A percentile compares a stretch with the other conserved stretches of the same genome.
These are phyloP conservation scores for Ernsta delagoae DNA, from an alignment of 2,888 invertebrate genomes.

Conservation along the genomic window DNA sequence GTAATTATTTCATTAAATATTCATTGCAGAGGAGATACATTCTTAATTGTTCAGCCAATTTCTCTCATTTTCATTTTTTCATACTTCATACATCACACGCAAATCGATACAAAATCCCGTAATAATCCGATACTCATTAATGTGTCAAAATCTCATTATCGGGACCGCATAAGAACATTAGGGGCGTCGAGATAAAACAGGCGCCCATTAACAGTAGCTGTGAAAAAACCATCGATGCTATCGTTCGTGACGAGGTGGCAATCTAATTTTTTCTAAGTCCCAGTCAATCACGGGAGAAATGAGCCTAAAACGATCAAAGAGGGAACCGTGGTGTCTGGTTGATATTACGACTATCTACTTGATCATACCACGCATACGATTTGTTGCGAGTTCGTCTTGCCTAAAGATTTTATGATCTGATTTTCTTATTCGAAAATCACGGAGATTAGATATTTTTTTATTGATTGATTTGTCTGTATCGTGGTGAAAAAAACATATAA, in stretches of 20 bases:
- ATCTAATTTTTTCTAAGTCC: slow-evolving; percentile 76
- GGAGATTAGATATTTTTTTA: too few species aligned
- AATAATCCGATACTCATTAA: slow-evolving; percentile 72
- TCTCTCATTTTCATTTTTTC: too few species aligned
- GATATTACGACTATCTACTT: too few species aligned
- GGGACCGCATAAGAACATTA: slow-evolving; percentile 82
- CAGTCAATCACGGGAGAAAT: slow-evolving; percentile 80
- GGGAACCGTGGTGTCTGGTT: slow-evolving; percentile 80
- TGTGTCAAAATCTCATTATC: slow-evolving; percentile 82
- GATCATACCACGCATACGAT: slow-evolving; percentile 39
- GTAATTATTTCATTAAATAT: too few species aligned
- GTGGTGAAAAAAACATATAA: too few species aligned
- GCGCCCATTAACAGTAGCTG: slow-evolving; percentile 73
- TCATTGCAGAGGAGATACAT: too few species aligned
- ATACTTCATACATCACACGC: too few species aligned
- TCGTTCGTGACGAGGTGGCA: slow-evolving; percentile 75
- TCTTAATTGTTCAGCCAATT: too few species aligned
- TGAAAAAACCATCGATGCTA: slow-evolving; percentile 74
- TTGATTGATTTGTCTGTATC: too few species aligned
- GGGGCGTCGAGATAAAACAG: slow-evolving; percentile 81
- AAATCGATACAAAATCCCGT: slow-evolving; percentile 42
- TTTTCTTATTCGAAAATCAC: too few species aligned
- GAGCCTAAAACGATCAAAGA: slow-evolving; percentile 71
- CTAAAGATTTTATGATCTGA: too few species aligned
- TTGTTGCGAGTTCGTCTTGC: too few species aligned